Evolutionary conservation across 2,113 vertebrate species (phyloP).

Genomic region (Heloderma charlesbogerti): DNA sequence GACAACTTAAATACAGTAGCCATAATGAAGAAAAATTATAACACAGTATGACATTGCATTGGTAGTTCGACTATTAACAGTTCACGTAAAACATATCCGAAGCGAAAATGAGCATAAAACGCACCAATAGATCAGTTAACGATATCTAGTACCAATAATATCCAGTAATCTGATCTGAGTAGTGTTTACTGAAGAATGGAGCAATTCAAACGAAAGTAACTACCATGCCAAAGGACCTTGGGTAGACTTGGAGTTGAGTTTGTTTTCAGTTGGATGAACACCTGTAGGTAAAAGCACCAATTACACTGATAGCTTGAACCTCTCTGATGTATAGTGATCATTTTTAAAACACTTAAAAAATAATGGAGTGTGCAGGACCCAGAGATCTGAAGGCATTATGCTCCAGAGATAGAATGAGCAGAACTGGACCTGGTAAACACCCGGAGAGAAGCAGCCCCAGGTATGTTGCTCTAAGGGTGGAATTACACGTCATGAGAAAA

Average conservation of each 20-base stretch:
- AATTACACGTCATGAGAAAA: not conserved
- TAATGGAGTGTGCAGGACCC: not conserved
- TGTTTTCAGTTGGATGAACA: not conserved
- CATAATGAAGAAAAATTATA: no score
- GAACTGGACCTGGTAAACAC: not conserved
- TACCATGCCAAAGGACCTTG: no score
- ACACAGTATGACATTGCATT: not conserved
- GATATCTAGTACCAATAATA: no score
- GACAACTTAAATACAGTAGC: no score
- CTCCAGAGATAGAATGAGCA: not conserved
- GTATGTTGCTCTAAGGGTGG: not conserved
- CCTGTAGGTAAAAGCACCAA: not conserved
- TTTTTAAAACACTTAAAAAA: not conserved
- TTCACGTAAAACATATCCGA: not conserved
- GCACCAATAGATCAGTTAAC: no score
- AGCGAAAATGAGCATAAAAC: not conserved
- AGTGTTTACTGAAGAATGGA: no score
- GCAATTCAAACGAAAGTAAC: not conserved
- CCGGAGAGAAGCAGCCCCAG: not conserved
- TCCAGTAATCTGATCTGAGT: not conserved
- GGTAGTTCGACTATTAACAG: not conserved
- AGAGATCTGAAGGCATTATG: not conserved
- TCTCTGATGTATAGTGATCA: not conserved
- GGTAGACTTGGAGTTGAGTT: not conserved
- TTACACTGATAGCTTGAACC: not conserved